Percentiles rank a stretch among this genome's conserved stretches.
phyloP scores from a whole-genome alignment of 2,797 vertebrate species.

The Lithobates sylvaticus region DNA sequence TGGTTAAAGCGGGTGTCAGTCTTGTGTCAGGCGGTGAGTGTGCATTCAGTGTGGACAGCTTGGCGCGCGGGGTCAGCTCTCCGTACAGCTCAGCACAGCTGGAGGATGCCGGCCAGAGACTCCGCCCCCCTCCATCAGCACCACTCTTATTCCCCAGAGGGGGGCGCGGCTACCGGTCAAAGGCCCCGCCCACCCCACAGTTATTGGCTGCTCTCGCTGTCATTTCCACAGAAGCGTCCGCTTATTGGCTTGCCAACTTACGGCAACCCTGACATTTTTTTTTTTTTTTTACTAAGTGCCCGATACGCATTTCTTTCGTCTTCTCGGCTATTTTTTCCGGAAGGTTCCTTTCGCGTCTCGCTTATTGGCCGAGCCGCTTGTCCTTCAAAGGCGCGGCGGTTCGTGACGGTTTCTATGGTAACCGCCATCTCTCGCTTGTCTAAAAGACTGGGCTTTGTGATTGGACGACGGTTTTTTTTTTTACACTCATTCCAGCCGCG shows the following conservation, averaged over 20 bases:
- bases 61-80: no score
- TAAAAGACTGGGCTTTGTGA: background rate
- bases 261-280: background rate
- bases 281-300: no score
- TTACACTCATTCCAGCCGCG: background rate
- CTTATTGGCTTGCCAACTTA: background rate
- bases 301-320: background rate
- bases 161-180: background rate
- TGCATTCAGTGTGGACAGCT: no score
- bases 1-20: no score
- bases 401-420: constrained; percentile 24
- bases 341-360: background rate
- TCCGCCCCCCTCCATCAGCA: background rate
- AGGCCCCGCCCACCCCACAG: background rate
- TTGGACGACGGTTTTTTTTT: background rate
- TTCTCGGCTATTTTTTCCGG: background rate
- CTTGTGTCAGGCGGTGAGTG: no score
- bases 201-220: background rate
- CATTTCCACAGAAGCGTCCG: background rate
- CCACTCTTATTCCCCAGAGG: background rate
- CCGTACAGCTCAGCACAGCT: no score
- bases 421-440: background rate
- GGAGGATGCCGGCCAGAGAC: no score
- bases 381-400: background rate
- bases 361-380: background rate